phyloP scores from a whole-genome alignment of 2,113 vertebrate genomes.

The Hoplias malabaricus region DNA sequence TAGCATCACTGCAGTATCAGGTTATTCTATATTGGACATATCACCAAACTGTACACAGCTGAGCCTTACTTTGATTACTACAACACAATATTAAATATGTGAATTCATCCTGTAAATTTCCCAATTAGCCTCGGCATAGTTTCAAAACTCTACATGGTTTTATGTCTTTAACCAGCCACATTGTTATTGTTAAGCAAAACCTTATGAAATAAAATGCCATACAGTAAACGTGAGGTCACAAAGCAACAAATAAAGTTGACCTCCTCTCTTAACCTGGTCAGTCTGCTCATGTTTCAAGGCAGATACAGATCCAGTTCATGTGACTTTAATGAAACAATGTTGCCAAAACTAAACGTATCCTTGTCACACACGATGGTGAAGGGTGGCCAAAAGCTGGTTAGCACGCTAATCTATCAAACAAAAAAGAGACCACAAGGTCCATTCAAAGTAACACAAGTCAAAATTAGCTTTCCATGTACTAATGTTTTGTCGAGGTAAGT shows the following conservation, averaged over 20 bases:
- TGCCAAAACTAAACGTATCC: background rate
- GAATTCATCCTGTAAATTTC: too few species aligned
- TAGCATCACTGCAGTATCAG: too few species aligned
- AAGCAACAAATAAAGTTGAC: background rate
- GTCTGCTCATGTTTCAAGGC: constrained; percentile 11
- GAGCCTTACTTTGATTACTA: background rate
- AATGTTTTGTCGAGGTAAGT: background rate
- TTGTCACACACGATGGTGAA: background rate
- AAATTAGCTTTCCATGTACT: background rate
- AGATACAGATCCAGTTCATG: constrained; percentile 36
- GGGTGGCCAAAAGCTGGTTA: background rate
- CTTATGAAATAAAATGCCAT: background rate
- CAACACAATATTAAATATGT: too few species aligned
- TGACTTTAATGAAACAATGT: background rate
- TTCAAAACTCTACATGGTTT: too few species aligned
- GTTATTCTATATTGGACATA: too few species aligned
- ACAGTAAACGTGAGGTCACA: background rate
- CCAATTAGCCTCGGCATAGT: too few species aligned
- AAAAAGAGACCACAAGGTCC: background rate
- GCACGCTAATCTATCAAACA: background rate
- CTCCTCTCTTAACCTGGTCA: background rate
- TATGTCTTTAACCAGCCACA: too few species aligned
- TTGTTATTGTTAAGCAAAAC: too few species aligned
- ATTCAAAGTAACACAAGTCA: background rate
- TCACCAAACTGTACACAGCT: too few species aligned